These are phyloP conservation scores for Lanius collurio DNA, from an alignment of 2,113 vertebrate species.

Conservation along the genomic window DNA sequence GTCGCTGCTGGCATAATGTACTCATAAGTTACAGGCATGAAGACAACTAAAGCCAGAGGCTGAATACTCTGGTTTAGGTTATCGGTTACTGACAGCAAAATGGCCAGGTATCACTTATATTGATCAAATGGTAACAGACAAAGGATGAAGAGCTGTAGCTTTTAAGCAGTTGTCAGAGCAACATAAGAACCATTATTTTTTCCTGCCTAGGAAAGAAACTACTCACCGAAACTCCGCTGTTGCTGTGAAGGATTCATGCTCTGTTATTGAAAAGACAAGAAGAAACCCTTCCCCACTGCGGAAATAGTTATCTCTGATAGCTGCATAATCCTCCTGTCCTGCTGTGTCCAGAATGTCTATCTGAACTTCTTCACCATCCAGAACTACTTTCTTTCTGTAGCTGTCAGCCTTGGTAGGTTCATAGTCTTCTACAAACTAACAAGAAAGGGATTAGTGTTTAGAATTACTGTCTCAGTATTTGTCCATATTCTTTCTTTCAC, in stretches of 20 bases:
- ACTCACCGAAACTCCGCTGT: conserved; percentile 89
- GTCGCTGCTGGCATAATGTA: not conserved
- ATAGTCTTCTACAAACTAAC: conserved; percentile 97
- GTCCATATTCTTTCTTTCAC: not conserved
- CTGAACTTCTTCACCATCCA: conserved; percentile 97
- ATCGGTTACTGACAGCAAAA: not conserved
- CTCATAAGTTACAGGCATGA: not conserved
- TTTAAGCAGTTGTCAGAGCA: not conserved
- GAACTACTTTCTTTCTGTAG: conserved; percentile 97
- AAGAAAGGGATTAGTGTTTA: not conserved
- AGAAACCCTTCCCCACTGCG: conserved; percentile 96
- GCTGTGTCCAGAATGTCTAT: conserved; percentile 92
- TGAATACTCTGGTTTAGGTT: not conserved
- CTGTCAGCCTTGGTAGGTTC: conserved; percentile 99
- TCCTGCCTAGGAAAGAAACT: not conserved
- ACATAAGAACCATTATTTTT: not conserved
- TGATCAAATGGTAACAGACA: not conserved
- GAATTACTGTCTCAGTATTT: not conserved
- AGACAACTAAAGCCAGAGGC: not conserved
- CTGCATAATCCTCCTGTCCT: conserved; percentile 96
- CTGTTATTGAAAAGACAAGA: conserved; percentile 95
- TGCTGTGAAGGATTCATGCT: conserved; percentile 91
- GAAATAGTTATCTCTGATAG: conserved; percentile 98
- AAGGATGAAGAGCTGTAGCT: not conserved
- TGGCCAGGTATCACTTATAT: not conserved